These are phyloP conservation scores for Cotesia congregata DNA, from an alignment of 2,888 invertebrate species.

Conservation along the genomic window DNA sequence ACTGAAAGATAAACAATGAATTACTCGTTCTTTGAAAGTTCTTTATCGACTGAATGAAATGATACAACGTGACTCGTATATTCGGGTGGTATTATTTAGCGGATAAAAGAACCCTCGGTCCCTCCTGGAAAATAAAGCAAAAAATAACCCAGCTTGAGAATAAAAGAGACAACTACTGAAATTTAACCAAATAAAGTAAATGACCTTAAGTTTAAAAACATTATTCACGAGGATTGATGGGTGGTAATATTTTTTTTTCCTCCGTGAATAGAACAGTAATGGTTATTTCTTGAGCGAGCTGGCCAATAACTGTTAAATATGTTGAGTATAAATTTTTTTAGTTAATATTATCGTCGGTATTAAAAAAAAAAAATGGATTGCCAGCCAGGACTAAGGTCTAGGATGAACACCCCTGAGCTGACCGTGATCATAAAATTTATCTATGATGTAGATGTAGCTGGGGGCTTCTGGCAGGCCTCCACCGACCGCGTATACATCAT, in stretches of 20 bases:
- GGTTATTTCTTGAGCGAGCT: constrained; percentile 22
- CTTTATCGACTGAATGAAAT: constrained; percentile 30
- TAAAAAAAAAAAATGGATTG: too few relatives aligned
- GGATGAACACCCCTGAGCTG: too few relatives aligned
- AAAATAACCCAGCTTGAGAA: not conserved
- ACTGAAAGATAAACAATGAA: not conserved
- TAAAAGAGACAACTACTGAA: constrained; percentile 14
- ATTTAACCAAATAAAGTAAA: constrained; percentile 40
- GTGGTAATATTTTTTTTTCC: constrained; percentile 4
- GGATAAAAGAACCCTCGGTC: too few relatives aligned
- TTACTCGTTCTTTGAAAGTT: not conserved
- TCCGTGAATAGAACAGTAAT: not conserved
- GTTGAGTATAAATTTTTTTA: too few relatives aligned
- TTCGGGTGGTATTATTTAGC: not conserved
- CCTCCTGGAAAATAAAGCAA: constrained; percentile 1
- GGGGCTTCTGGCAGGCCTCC: constrained; percentile 35
- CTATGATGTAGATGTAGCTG: too few relatives aligned
- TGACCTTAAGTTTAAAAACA: constrained; percentile 9
- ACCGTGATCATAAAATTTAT: too few relatives aligned
- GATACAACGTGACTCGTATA: constrained; percentile 17
- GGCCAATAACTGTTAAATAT: too few relatives aligned
- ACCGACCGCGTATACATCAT: constrained; percentile 58
- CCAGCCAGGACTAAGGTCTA: too few relatives aligned
- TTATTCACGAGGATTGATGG: constrained; percentile 51
- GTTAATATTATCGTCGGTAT: too few relatives aligned